Evolutionary conservation across 2,113 vertebrate genomes (phyloP).

Genomic region (Sinocyclocheilus anshuiensis): DNA sequence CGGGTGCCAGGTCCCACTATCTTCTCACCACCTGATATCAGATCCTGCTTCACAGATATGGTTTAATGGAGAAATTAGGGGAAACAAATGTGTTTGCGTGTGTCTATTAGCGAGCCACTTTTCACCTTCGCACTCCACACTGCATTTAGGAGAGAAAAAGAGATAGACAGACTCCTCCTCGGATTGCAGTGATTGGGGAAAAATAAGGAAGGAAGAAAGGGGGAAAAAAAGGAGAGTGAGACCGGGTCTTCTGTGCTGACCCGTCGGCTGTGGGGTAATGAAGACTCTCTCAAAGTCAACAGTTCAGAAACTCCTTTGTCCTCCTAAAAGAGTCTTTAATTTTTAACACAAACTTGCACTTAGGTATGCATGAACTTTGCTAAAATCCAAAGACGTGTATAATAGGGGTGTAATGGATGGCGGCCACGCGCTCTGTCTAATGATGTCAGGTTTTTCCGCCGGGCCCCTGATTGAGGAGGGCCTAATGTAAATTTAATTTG

Average conservation of each 20-base stretch:
- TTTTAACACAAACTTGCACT: slow-evolving; percentile 99
- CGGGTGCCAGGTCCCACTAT: slow-evolving; percentile 85
- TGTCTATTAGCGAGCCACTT: slow-evolving; percentile 10
- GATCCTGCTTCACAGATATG: slow-evolving; percentile 91
- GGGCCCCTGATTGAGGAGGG: slow-evolving; percentile 95
- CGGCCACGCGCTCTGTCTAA: slow-evolving; percentile 94
- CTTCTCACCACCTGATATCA: slow-evolving; percentile 84
- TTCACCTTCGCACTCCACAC: neutral
- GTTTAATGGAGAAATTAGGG: slow-evolving; percentile 82
- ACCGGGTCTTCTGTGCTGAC: slow-evolving; percentile 80
- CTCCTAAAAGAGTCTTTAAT: slow-evolving; percentile 99
- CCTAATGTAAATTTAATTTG: slow-evolving; percentile 99
- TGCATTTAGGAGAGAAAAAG: neutral
- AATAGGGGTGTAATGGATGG: slow-evolving; percentile 99
- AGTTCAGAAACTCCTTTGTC: slow-evolving; percentile 99
- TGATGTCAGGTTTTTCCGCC: slow-evolving; percentile 96
- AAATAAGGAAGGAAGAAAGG: neutral
- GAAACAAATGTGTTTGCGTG: slow-evolving; percentile 74
- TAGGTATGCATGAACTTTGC: slow-evolving; percentile 99
- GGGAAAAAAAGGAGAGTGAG: slow-evolving; percentile 32
- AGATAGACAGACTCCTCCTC: neutral
- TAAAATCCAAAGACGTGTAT: slow-evolving; percentile 99
- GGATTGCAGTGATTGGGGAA: neutral
- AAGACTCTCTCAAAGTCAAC: slow-evolving; percentile 99
- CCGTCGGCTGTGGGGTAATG: slow-evolving; percentile 88